Evolutionary conservation across 2,888 invertebrate species (phyloP).

Genomic region (Gymnosoma rotundatum): DNA sequence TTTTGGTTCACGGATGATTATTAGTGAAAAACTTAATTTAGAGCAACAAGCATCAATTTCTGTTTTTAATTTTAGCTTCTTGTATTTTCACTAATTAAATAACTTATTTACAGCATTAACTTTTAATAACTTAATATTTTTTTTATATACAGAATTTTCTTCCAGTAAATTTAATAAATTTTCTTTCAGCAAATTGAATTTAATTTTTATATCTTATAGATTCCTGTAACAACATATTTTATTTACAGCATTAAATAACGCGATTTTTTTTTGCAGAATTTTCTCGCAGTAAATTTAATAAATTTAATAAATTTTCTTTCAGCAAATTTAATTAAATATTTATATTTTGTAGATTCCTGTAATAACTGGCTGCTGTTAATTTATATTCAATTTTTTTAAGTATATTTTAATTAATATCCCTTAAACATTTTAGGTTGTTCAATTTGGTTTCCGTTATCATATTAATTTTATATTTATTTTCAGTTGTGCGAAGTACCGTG

Average conservation of each 20-base stretch:
- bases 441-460: constrained; percentile 1
- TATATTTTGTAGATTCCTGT: not conserved
- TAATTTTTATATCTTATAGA: not conserved
- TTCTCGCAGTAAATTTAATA: not conserved
- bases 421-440: constrained; percentile 32
- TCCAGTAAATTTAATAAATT: not conserved
- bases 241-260: constrained; percentile 22
- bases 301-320: not conserved
- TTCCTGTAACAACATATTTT: constrained; percentile 4
- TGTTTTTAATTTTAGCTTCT: not conserved
- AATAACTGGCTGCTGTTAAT: not conserved
- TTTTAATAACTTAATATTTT: not conserved
- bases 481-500: constrained; percentile 21
- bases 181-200: not conserved
- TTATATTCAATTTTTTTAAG: not conserved
- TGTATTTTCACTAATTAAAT: constrained; percentile 15
- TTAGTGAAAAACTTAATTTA: not conserved
- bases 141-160: not conserved
- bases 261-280: no score
- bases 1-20: constrained; percentile 30
- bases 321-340: not conserved
- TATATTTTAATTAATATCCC: constrained; percentile 44
- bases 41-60: constrained; percentile 5
- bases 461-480: constrained; percentile 41
- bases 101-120: constrained; percentile 28